phyloP scores from a whole-genome alignment of 2,888 invertebrate species.

The Zygothrica quintamaculata region DNA sequence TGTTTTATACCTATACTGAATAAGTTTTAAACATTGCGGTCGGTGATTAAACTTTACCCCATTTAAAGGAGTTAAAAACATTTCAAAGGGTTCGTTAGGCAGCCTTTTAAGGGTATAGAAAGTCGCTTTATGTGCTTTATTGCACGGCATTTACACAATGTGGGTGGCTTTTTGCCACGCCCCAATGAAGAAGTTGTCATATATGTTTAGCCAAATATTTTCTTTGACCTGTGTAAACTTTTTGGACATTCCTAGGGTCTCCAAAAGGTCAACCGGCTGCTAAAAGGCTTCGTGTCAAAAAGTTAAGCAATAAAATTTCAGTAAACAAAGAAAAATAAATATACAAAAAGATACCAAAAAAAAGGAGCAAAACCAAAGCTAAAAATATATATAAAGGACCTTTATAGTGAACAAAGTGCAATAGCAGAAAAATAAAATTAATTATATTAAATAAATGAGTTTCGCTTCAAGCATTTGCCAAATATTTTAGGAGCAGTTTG shows the following conservation, averaged over 20 bases:
- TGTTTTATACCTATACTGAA: slow-evolving; percentile 32
- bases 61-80: slow-evolving; percentile 21
- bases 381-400: neutral
- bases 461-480: no score
- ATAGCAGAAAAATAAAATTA: slow-evolving; percentile 5
- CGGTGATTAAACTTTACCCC: slow-evolving; percentile 40
- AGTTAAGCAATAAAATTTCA: slow-evolving; percentile 68
- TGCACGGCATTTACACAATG: slow-evolving; percentile 46
- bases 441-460: slow-evolving; percentile 1
- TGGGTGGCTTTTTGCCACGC: slow-evolving; percentile 32
- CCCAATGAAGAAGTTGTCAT: slow-evolving; percentile 60
- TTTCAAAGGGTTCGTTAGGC: slow-evolving; percentile 38
- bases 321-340: slow-evolving; percentile 35
- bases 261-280: slow-evolving; percentile 62
- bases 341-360: slow-evolving; percentile 24
- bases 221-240: slow-evolving; percentile 76
- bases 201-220: slow-evolving; percentile 67
- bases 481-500: no score
- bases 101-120: slow-evolving; percentile 14
- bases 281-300: slow-evolving; percentile 62
- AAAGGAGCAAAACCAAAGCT: slow-evolving; percentile 24
- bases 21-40: slow-evolving; percentile 52
- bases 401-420: neutral
- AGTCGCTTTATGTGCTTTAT: slow-evolving; percentile 40
- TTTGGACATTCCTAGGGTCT: slow-evolving; percentile 53